Evolutionary conservation across 1,140 invertebrate genomes (phyloP).

Genomic region (Cydia amplana): DNA sequence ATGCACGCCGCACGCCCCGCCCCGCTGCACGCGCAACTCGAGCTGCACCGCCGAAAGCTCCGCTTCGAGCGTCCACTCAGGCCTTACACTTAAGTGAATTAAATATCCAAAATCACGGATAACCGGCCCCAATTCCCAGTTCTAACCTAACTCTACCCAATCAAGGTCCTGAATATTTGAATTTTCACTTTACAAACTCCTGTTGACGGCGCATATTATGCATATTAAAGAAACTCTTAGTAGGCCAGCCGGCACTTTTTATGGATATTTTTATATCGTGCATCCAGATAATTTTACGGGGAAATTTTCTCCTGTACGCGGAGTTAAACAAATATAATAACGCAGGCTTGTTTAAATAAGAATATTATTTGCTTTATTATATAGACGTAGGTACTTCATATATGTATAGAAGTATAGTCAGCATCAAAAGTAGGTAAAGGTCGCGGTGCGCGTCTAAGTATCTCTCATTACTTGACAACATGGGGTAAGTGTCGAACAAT

Average conservation of each 20-base stretch:
- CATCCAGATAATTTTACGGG: constrained; percentile 10
- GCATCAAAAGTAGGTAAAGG: too few relatives aligned
- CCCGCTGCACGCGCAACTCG: too few relatives aligned
- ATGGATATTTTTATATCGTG: constrained; percentile 28
- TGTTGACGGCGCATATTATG: constrained; percentile 16
- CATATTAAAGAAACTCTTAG: constrained; percentile 24
- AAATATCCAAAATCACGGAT: background rate
- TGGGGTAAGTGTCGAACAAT: too few relatives aligned
- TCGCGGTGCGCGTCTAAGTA: too few relatives aligned
- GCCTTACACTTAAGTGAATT: too few relatives aligned
- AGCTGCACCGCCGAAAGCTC: too few relatives aligned
- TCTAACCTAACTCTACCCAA: background rate
- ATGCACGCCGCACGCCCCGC: too few relatives aligned
- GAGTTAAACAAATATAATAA: constrained; percentile 10
- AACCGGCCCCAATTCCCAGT: background rate
- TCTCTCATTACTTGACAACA: too few relatives aligned
- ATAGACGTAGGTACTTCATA: too few relatives aligned
- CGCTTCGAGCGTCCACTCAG: too few relatives aligned
- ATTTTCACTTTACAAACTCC: constrained; percentile 20
- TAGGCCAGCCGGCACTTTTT: constrained; percentile 1
- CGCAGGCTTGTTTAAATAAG: background rate
- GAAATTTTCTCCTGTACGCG: background rate
- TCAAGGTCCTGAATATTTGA: constrained; percentile 21
- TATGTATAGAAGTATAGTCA: too few relatives aligned
- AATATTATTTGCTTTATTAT: background rate